Base-by-base conservation (phyloP, 53 echinoderm and acorn worm genomes). In the Arbacia lixula region DNA sequence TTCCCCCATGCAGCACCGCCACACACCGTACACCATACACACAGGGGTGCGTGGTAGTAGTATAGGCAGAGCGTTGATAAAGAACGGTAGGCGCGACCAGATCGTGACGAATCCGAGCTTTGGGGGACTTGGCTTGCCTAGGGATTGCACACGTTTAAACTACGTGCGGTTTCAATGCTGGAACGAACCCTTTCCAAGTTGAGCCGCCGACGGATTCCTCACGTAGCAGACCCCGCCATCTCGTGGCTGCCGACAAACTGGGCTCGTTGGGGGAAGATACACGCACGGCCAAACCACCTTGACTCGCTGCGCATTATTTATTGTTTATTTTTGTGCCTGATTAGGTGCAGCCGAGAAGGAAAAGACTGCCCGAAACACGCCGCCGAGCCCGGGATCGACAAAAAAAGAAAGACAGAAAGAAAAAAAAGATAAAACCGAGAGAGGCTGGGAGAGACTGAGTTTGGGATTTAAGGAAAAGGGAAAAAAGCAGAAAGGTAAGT, bases 131-230 rank as follows among this genome's bases (percentile, higher is more conserved):
- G 65, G 58, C 64, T 71, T 39, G 91, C 71, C 71, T 53, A 66
- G 88, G 71, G 88, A 85, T 88, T 91, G 88, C 91, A 91, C 91
- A 91, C 91, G 91, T 91, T 82, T 91, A 79, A 84, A 79, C 88
- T 91, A 85, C 91, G 91, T 91, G 91, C 91, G 88, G 88, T 91
- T 88, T 88, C 91, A 91, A 91, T 88, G 88, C 91, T 88, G 69
- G 85, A 89, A 78, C 79, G 60, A 43, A 35, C 53, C 75, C n/a
- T 53, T 60, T 58, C 60, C 79, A 78, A 78, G 79, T 78, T 78
- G 58, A 38, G 38, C 79, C 27, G 79, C 37, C 79, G 79, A 78
- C 42, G 58, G 39, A 60, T 37, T 36, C 79, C 79, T 78, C 79
- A 78, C 79, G 79, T 60, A 37, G 24, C 36, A 75, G 54, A 32